Evolutionary conservation across 2,888 invertebrate species (phyloP).

Genomic region (Trachelus troglodyta): DNA sequence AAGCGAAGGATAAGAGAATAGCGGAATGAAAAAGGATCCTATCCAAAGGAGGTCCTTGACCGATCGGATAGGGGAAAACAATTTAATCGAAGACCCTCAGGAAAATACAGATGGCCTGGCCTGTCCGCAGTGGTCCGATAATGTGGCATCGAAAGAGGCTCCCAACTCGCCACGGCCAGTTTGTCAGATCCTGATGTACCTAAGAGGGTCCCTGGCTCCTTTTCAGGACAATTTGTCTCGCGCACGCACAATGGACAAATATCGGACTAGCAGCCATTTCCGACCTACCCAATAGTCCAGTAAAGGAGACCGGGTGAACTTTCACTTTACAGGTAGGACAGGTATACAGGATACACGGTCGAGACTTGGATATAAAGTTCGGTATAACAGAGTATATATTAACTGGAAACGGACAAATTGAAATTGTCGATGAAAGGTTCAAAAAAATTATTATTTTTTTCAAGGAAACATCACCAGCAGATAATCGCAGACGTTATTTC

Average conservation of each 20-base stretch:
- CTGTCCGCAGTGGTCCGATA: slow-evolving; percentile 61
- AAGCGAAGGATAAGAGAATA: background rate
- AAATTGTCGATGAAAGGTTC: background rate
- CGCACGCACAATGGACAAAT: slow-evolving; percentile 3
- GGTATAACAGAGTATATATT: background rate
- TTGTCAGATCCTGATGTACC: slow-evolving; percentile 58
- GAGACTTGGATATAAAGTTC: background rate
- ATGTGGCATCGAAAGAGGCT: slow-evolving; percentile 57
- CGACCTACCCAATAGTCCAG: background rate
- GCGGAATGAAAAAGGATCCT: background rate
- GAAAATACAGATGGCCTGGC: slow-evolving; percentile 55
- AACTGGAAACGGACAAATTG: background rate
- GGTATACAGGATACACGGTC: background rate
- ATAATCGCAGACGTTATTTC: slow-evolving; percentile 34
- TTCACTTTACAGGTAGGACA: background rate
- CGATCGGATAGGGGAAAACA: slow-evolving; percentile 15
- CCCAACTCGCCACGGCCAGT: slow-evolving; percentile 58
- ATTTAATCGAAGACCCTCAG: slow-evolving; percentile 23
- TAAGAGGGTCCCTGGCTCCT: slow-evolving; percentile 40
- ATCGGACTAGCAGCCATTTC: background rate
- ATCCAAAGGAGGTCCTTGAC: slow-evolving; percentile 1
- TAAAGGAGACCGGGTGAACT: background rate
- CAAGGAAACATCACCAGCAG: background rate
- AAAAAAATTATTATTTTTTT: background rate
- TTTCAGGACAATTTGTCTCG: slow-evolving; percentile 28